Conservation (phyloP, 2,113 vertebrate genomes). For the Grantiella picta region DNA sequence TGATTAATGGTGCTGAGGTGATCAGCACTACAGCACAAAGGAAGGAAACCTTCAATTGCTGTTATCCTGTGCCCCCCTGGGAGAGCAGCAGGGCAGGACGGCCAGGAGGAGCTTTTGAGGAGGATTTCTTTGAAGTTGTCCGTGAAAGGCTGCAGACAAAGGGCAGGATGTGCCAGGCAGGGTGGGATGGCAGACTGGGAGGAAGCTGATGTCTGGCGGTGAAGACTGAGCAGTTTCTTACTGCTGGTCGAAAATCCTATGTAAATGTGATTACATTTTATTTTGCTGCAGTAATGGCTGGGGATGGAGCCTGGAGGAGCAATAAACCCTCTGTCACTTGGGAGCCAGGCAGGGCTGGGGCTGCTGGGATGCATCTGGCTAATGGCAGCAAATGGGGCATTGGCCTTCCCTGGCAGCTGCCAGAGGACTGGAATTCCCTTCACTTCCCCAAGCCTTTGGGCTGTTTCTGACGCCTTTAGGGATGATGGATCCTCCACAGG, state of each 20-base stretch:
- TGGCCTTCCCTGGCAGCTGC: background rate
- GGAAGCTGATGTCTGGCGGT: background rate
- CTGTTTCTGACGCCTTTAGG: background rate
- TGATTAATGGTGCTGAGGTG: background rate
- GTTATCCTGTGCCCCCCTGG: background rate
- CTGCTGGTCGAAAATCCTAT: background rate
- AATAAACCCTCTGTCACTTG: background rate
- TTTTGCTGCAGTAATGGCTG: background rate
- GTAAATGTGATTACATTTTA: conserved; percentile 1
- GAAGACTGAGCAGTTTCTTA: background rate
- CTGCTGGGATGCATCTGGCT: background rate
- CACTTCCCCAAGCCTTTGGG: background rate
- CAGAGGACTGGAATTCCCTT: background rate
- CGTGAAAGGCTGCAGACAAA: conserved; percentile 8
- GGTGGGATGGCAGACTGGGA: background rate
- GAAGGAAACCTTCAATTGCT: background rate
- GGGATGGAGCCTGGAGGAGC: background rate
- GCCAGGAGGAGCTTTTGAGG: background rate
- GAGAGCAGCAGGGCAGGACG: background rate
- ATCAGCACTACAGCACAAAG: background rate
- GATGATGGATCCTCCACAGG: background rate
- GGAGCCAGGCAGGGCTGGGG: background rate
- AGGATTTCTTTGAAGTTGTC: conserved; percentile 38
- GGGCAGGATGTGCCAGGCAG: conserved; percentile 12
- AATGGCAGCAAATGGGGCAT: background rate